Percentiles rank a stretch among this genome's conserved stretches.
Conservation (phyloP, 2,113 vertebrate species). For the Anhinga anhinga region DNA sequence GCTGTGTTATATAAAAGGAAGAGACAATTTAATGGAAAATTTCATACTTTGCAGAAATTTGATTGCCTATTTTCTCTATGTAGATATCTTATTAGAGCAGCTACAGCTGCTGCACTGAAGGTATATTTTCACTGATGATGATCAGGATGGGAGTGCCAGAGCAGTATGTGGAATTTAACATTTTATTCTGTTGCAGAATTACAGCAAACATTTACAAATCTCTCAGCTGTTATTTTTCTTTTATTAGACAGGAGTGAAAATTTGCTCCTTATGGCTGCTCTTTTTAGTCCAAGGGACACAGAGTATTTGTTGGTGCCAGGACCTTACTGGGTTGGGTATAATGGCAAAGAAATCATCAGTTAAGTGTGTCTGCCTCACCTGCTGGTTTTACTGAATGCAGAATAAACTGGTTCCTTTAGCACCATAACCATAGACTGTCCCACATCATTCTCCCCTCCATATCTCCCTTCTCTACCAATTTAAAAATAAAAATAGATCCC, state of each 20-base stretch:
- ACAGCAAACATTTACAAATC: constrained; percentile 58
- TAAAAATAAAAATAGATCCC: background rate
- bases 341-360: background rate
- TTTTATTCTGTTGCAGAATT: constrained; percentile 57
- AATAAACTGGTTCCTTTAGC: background rate
- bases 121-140: constrained; percentile 63
- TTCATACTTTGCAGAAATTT: constrained; percentile 78
- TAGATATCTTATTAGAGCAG: constrained; percentile 73
- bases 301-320: background rate
- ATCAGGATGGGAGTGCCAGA: constrained; percentile 29
- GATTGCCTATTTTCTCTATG: constrained; percentile 82
- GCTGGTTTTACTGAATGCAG: background rate
- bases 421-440: background rate
- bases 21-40: constrained; percentile 76
- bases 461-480: background rate
- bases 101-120: constrained; percentile 72
- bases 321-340: background rate
- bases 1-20: constrained; percentile 78
- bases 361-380: constrained; percentile 12
- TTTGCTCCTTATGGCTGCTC: background rate
- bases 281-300: constrained; percentile 34
- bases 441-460: background rate
- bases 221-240: constrained; percentile 51
- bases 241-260: constrained; percentile 18
- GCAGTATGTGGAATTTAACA: constrained; percentile 38